Base-by-base conservation (phyloP, 2,113 vertebrate species). In the Cynoglossus semilaevis region DNA sequence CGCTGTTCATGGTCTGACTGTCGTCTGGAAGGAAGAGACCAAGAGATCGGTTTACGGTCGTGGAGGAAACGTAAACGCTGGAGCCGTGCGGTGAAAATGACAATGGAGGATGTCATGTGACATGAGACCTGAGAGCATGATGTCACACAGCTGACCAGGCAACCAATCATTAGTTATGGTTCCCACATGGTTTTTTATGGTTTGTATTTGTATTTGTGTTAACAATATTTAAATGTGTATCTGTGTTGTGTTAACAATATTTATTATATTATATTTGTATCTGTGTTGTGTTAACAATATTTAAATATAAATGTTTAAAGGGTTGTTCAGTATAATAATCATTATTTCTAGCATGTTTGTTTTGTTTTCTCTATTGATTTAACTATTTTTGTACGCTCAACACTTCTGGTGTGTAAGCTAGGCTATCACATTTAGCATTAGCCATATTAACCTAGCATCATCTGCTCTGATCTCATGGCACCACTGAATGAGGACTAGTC, bases 1-100 rank as follows among this genome's bases (percentile, higher is more conserved):
- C 96, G 14, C 94, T 97, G 88, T 80, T 92, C 92, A 95, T 92
- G 0, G 95, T 95, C 62, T 98, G 95, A 56, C 92, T 95, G 87
- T 98, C 96, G 8, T 98, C 96, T 98, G 84, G 12, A 60, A 11
- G 51, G 29, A 45, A 34, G 73, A 9, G 13, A 11, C 5, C 4
- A 9, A 43, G 10, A 10, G 47, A 40, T 80, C 14, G 73, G 43
- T 7, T 55, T 52, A 49, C 1, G 11, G 22, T 29, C 6, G 22
- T 29, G 22, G 22, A 29, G 22, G 22, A 29, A 29, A n/a, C 3
- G 22, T 29, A 4, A 29, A 29, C 6, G 22, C 22, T 29, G 22
- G 22, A 29, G 2, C 22, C 3, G 22, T 29, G 22, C 6, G 6
- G 22, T 4, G 22, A 6, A 29, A 29, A 29, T 29, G 22, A 29